These are phyloP conservation scores for Hydriomena furcata DNA, from an alignment of 2,888 invertebrate genomes.

Conservation along the genomic window DNA sequence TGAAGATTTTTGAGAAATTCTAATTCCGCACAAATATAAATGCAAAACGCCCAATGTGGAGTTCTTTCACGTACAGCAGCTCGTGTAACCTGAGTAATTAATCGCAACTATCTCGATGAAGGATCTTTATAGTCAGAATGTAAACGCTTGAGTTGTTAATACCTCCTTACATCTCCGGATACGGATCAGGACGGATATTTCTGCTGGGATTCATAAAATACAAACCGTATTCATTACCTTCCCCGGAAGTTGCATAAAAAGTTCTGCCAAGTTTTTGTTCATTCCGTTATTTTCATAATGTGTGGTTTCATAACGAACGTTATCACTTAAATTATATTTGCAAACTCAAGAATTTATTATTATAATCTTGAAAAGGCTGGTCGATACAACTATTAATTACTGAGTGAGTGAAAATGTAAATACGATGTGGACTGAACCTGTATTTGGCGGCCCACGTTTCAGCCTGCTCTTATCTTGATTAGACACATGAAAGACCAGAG, in stretches of 20 bases:
- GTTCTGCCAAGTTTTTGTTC: too few relatives aligned
- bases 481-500: slow-evolving; percentile 84
- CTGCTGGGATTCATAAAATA: too few relatives aligned
- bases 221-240: too few relatives aligned
- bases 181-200: not conserved
- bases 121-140: slow-evolving; percentile 31
- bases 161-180: not conserved
- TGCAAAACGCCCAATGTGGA: slow-evolving; percentile 21
- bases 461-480: slow-evolving; percentile 83
- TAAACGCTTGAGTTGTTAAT: slow-evolving; percentile 1
- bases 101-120: slow-evolving; percentile 47
- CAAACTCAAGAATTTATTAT: too few relatives aligned
- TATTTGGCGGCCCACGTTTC: slow-evolving; percentile 83
- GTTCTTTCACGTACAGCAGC: slow-evolving; percentile 34
- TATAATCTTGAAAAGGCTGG: too few relatives aligned
- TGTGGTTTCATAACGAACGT: too few relatives aligned
- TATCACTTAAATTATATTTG: too few relatives aligned
- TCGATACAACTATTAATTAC: too few relatives aligned
- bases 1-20: slow-evolving; percentile 14
- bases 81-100: slow-evolving; percentile 45
- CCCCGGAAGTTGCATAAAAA: too few relatives aligned
- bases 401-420: not conserved
- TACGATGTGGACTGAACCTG: slow-evolving; percentile 66
- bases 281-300: too few relatives aligned
- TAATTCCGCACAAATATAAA: slow-evolving; percentile 22